Percentiles rank a stretch among this genome's conserved stretches.
Conservation (phyloP, 2,113 vertebrate genomes). For the Holacanthus passer region DNA sequence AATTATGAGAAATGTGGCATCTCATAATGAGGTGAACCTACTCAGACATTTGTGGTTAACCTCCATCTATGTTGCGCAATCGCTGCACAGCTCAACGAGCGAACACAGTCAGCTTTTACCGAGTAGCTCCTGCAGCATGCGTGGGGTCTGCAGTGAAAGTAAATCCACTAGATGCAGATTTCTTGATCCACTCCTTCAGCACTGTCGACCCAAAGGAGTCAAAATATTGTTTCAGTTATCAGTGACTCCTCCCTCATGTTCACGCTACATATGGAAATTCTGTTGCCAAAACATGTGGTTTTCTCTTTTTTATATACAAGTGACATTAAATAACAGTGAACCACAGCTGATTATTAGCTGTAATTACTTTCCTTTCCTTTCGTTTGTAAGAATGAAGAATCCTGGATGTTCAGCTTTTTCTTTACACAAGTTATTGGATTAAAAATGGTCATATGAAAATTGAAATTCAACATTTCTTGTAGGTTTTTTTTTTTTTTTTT, state of each 20-base stretch:
- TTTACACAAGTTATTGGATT: not conserved
- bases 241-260: too few species aligned
- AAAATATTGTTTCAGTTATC: too few species aligned
- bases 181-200: too few species aligned
- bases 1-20: constrained; percentile 27
- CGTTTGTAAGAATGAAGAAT: not conserved
- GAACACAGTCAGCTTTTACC: not conserved
- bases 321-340: not conserved
- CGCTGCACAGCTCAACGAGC: not conserved
- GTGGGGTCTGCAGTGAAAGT: not conserved
- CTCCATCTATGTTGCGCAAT: constrained; percentile 29
- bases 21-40: not conserved
- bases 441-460: not conserved
- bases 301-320: not conserved
- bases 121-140: not conserved
- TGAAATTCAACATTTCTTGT: not conserved
- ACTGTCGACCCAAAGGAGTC: too few species aligned
- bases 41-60: constrained; percentile 42
- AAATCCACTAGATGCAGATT: too few species aligned
- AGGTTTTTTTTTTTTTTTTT: not conserved
- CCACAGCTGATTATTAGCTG: not conserved
- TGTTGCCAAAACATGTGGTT: not conserved
- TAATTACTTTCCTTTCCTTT: not conserved
- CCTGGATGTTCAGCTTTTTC: not conserved
- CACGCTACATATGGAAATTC: not conserved